Conservation (phyloP, 2,113 vertebrate species). For the Silurus asotus region DNA sequence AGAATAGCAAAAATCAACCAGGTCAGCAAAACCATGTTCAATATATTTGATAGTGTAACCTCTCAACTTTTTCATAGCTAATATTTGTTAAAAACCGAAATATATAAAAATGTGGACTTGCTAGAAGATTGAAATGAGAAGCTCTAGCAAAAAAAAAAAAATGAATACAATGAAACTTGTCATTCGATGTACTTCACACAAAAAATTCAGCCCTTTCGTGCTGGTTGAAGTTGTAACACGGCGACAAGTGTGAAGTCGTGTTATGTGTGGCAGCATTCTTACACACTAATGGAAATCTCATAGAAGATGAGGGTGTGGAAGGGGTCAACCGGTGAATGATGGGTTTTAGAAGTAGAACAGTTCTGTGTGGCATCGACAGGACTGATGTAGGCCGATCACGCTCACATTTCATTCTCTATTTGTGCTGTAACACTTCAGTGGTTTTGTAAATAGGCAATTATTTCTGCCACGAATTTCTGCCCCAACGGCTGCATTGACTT, state of each 20-base stretch:
- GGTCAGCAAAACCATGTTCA: too few relatives aligned
- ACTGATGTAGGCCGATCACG: conserved; percentile 37
- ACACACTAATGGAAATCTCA: conserved; percentile 27
- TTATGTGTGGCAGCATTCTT: conserved; percentile 27
- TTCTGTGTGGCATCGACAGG: conserved; percentile 30
- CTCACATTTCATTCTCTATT: conserved; percentile 52
- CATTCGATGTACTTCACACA: background rate
- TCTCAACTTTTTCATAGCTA: background rate
- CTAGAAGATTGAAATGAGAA: background rate
- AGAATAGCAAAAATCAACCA: too few relatives aligned
- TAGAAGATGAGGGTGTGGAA: background rate
- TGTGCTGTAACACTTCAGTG: conserved; percentile 55
- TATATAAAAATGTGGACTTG: background rate
- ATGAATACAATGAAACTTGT: background rate
- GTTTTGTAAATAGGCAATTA: conserved; percentile 58
- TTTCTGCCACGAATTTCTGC: conserved; percentile 52
- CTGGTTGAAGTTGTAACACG: conserved; percentile 15
- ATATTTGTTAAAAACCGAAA: background rate
- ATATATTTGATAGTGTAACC: too few relatives aligned
- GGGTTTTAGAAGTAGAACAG: background rate
- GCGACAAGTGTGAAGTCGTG: background rate
- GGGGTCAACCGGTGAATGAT: conserved; percentile 27
- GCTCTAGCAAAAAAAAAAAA: background rate
- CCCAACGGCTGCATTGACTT: conserved; percentile 52
- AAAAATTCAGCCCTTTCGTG: background rate